Evolutionary conservation across 2,113 vertebrate species (phyloP).

Genomic region (Cranoglanis bouderius): DNA sequence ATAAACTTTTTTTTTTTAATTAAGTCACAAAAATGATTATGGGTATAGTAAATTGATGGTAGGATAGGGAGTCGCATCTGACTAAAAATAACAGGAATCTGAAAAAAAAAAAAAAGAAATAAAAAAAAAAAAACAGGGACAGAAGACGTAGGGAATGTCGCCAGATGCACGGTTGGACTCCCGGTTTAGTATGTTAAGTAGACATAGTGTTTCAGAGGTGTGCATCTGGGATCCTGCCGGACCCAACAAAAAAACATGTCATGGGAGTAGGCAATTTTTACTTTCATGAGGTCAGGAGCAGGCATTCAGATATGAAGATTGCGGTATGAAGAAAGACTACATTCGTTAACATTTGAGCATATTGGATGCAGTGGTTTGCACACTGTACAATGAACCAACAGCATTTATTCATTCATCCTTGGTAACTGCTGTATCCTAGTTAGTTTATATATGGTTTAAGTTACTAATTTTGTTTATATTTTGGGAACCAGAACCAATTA

Average conservation of each 20-base stretch:
- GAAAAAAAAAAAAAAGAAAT: background rate
- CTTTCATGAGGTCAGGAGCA: background rate
- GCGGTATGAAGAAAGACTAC: background rate
- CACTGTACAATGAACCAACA: background rate
- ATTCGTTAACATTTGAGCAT: background rate
- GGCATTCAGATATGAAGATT: background rate
- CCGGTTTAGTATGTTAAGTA: background rate
- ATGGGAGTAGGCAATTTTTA: background rate
- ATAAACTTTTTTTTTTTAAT: too few relatives aligned
- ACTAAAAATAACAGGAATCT: background rate
- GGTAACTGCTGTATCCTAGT: conserved; percentile 1
- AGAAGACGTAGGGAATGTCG: background rate
- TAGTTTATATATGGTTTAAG: background rate
- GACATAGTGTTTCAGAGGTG: background rate
- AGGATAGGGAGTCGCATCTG: background rate
- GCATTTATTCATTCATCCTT: background rate
- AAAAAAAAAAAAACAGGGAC: background rate
- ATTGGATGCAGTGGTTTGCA: background rate
- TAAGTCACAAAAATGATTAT: background rate
- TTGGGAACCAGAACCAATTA: background rate
- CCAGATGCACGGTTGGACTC: background rate
- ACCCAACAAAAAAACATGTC: background rate
- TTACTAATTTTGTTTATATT: background rate
- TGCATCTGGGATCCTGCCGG: background rate
- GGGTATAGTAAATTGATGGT: background rate